Conservation (phyloP, 2,113 vertebrate genomes). For the Apistogramma diplotaenia region DNA sequence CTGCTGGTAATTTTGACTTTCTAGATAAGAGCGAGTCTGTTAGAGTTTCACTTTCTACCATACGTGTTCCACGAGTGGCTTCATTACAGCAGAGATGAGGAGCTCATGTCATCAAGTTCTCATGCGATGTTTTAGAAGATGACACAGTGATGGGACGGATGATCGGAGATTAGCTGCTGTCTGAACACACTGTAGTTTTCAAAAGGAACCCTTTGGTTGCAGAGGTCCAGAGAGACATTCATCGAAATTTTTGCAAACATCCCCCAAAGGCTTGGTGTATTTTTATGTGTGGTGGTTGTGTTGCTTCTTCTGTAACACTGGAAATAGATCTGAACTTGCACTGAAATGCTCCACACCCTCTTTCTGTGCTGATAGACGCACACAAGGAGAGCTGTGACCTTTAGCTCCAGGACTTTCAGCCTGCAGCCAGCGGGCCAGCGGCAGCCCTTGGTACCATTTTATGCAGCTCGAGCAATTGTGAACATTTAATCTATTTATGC, state of each 20-base stretch:
- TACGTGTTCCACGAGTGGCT: not conserved
- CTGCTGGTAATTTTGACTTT: not conserved
- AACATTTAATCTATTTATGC: not conserved
- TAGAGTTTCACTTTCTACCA: not conserved
- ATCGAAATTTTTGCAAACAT: not conserved
- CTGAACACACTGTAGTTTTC: not conserved
- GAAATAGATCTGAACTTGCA: constrained; percentile 27
- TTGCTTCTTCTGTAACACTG: not conserved
- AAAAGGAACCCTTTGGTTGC: not conserved
- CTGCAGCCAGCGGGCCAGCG: not conserved
- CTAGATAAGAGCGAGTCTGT: no score
- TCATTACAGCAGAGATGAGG: not conserved
- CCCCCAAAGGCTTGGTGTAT: not conserved
- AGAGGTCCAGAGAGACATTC: not conserved
- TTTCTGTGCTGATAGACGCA: constrained; percentile 32
- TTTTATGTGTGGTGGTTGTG: not conserved
- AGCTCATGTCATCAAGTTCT: not conserved
- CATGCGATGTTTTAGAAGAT: not conserved
- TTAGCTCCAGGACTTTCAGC: not conserved
- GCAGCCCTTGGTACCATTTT: not conserved
- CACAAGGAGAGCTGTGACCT: not conserved
- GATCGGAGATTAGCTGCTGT: not conserved
- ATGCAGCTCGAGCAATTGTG: not conserved
- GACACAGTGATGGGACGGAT: no score
- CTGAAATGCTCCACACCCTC: constrained; percentile 16